A percentile compares a stretch with the other conserved stretches of the same genome.
Evolutionary conservation across 2,113 vertebrate genomes (phyloP).

Genomic region (Protobothrops mucrosquamatus): DNA sequence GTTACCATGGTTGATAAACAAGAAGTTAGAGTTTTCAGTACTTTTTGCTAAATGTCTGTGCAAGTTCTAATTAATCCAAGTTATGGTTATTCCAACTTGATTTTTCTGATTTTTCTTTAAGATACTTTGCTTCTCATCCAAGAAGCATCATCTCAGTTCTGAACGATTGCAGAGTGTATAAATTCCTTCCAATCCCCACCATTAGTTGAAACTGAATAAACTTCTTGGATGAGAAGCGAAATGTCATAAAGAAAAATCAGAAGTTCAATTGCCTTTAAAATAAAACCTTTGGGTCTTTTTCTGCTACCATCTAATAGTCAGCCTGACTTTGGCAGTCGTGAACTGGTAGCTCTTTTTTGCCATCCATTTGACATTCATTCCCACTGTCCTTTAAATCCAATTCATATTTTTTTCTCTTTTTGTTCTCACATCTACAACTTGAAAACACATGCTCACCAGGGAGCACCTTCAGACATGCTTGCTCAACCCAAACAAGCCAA

Average conservation of each 20-base stretch:
- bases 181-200: not conserved
- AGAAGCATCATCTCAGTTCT: not conserved
- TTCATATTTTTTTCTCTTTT: not conserved
- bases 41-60: not conserved
- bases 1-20: not conserved
- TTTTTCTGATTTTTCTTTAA: not conserved
- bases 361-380: not conserved
- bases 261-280: not conserved
- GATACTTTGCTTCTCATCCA: not conserved
- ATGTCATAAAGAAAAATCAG: not conserved
- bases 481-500: not conserved
- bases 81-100: not conserved
- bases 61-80: not conserved
- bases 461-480: not conserved
- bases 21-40: not conserved
- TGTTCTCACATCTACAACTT: not conserved
- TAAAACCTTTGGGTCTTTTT: not conserved
- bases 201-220: not conserved
- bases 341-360: not conserved
- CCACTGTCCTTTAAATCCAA: not conserved
- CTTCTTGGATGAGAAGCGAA: not conserved
- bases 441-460: not conserved
- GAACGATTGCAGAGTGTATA: not conserved
- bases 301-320: not conserved
- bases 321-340: not conserved